Base-by-base conservation (phyloP, 2,797 vertebrate species). In the Pampus argenteus region DNA sequence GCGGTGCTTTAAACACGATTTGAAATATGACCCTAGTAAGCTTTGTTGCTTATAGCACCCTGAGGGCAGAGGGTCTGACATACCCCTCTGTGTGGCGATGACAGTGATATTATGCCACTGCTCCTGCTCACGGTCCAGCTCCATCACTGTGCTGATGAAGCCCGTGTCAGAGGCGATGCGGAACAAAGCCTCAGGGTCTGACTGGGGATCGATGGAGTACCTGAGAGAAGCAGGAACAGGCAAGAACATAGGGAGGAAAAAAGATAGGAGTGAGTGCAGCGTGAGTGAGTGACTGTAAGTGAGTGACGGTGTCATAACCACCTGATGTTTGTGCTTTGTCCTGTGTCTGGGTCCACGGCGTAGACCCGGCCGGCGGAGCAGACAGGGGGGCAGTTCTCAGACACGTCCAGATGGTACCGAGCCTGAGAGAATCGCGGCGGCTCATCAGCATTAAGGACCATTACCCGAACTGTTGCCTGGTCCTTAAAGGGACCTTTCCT, bases 21-120 rank as follows among this genome's bases (percentile, higher is more conserved):
- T 76, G 86, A 86, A 58, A 66, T 71, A 83, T 83, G 78, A 82
- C 42, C 66, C 17, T 23, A 45, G 40, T 50, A 20, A 59, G 78
- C 60, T 64, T 23, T 11, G 72, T 25, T 49, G 69, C 73, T 71
- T 26, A 3, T 42, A 5, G 55, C 0, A 57, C 81, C 77, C 6
- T 13, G 23, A 18, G 75, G 79, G 66, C 74, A 26, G 44, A 11
- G 44, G n/a, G 28, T 59, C 56, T 38, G 59, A 74, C 88, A 36
- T 89, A 98, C 97, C 96, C 66, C 96, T 94, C 90, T 97, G 96
- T 13, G 95, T 95, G 83, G 96, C 96, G 55, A 95, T 93, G 86
- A 96, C 93, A 0, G 95, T 97, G 89, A 98, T 93, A 86, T 96
- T 97, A 82, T 97, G 95, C 96, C 96, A 97, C 84, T 93, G 91